These are phyloP conservation scores for Halcyon leucocephala DNA, from an alignment of 2,797 vertebrate genomes.

Conservation along the genomic window DNA sequence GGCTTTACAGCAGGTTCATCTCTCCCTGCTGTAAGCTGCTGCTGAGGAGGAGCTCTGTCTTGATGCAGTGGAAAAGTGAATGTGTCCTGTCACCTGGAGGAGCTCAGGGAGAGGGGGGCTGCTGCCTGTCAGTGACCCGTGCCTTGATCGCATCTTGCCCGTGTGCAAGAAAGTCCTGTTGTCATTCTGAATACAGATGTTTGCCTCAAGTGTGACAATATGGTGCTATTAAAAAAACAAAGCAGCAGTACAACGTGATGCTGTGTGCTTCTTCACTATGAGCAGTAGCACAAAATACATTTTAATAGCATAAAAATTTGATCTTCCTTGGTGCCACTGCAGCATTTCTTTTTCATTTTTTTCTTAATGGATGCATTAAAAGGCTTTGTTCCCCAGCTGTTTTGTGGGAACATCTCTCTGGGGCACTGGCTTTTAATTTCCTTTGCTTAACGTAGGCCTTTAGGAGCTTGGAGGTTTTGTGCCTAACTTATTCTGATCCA, in stretches of 20 bases:
- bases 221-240: neutral
- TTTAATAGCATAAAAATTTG: neutral
- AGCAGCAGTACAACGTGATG: neutral
- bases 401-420: neutral
- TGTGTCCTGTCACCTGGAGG: neutral
- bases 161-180: neutral
- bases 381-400: neutral
- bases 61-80: neutral
- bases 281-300: neutral
- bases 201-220: neutral
- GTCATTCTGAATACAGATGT: neutral
- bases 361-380: neutral
- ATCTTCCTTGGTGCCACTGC: neutral
- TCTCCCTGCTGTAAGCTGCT: rapidly evolving
- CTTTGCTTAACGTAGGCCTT: neutral
- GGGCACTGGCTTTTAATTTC: neutral
- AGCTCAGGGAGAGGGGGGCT: neutral
- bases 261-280: neutral
- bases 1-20: neutral
- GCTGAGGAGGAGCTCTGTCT: neutral
- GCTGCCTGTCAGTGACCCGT: neutral
- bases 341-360: neutral
- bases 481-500: neutral
- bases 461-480: neutral
- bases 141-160: neutral